Conservation (phyloP, 1,140 invertebrate species). For the Drosophila prosaltans region DNA sequence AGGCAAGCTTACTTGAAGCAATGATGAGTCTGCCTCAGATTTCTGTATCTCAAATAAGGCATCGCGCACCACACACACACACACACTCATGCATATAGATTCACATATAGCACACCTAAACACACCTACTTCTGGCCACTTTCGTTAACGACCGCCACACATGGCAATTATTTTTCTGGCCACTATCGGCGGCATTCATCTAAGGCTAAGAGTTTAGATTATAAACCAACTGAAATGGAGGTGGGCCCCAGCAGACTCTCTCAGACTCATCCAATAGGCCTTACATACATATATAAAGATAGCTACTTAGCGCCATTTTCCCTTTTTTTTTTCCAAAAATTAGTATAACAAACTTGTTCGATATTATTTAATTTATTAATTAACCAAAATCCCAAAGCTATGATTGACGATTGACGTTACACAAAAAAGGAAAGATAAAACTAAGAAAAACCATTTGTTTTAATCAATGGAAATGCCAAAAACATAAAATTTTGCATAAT, state of each 20-base stretch:
- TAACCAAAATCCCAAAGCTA: neutral
- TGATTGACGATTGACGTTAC: neutral
- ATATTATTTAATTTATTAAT: conserved; percentile 3
- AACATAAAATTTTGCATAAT: neutral
- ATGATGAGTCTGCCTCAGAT: conserved; percentile 54
- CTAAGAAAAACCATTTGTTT: neutral
- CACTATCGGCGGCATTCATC: conserved; percentile 50
- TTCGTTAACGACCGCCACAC: conserved; percentile 51
- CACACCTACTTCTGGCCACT: conserved; percentile 59
- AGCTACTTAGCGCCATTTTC: conserved; percentile 27
- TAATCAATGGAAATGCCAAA: neutral
- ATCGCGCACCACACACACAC: conserved; percentile 34
- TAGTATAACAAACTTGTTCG: neutral
- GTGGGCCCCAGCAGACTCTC: neutral
- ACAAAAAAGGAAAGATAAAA: neutral
- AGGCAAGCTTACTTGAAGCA: conserved; percentile 28
- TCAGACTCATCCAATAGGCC: neutral
- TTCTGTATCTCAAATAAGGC: conserved; percentile 43
- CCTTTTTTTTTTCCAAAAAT: conserved; percentile 11
- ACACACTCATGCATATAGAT: conserved; percentile 35
- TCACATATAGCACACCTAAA: conserved; percentile 33
- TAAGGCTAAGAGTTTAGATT: conserved; percentile 25
- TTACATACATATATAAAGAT: neutral
- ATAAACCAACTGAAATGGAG: conserved; percentile 5
- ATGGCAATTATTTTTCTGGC: conserved; percentile 59